Conservation (phyloP, 2,888 invertebrate species). For the Hemicrepidius hirtus region DNA sequence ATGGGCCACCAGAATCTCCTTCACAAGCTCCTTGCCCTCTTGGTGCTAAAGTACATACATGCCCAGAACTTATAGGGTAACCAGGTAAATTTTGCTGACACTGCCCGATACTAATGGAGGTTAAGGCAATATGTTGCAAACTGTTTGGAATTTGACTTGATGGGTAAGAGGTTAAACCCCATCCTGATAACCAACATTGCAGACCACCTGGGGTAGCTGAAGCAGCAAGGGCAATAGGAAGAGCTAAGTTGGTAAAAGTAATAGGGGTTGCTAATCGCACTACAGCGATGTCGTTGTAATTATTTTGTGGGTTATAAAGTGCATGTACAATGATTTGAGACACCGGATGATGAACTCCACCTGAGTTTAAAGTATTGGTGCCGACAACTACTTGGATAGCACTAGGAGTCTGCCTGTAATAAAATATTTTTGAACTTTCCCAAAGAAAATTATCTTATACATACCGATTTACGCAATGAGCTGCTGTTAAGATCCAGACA, state of each 20-base stretch:
- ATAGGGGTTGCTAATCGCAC: constrained; percentile 43
- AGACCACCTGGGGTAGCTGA: too few relatives aligned
- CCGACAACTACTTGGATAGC: constrained; percentile 64
- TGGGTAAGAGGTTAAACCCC: constrained; percentile 69
- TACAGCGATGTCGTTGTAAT: constrained; percentile 55
- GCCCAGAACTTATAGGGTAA: constrained; percentile 70
- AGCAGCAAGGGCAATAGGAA: not conserved
- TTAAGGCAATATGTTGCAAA: not conserved
- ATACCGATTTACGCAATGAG: constrained; percentile 19
- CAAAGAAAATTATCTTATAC: not conserved
- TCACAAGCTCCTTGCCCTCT: constrained; percentile 74
- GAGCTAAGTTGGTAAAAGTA: not conserved
- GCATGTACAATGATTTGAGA: constrained; percentile 71
- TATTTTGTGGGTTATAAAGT: constrained; percentile 66
- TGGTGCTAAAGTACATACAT: constrained; percentile 73
- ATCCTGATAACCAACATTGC: constrained; percentile 41
- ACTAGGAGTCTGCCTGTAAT: constrained; percentile 1
- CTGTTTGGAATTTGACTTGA: constrained; percentile 72
- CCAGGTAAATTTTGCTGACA: constrained; percentile 49
- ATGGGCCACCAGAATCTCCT: constrained; percentile 76
- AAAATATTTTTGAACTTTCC: not conserved
- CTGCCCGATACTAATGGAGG: too few relatives aligned
- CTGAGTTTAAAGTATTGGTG: constrained; percentile 62
- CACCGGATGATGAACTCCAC: constrained; percentile 71
- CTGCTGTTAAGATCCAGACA: constrained; percentile 26